Conservation (phyloP, 2,797 vertebrate species). For the Parotocinclus haroldoi region DNA sequence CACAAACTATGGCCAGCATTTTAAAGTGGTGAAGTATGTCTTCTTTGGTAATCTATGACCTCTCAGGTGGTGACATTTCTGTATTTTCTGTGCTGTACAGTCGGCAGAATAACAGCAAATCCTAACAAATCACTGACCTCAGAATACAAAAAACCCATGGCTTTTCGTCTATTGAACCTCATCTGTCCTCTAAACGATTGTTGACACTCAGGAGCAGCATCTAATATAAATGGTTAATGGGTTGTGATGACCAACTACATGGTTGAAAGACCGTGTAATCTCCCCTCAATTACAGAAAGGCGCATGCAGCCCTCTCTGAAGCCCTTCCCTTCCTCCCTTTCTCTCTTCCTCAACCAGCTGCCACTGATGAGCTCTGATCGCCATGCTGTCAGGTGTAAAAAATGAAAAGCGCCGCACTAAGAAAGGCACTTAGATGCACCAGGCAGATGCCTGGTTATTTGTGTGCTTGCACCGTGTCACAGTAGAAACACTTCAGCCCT, state of each 20-base stretch:
- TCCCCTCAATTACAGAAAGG: slow-evolving; percentile 92
- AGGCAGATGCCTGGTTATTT: slow-evolving; percentile 79
- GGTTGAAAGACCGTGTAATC: slow-evolving; percentile 92
- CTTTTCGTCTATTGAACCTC: slow-evolving; percentile 60
- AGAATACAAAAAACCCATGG: slow-evolving; percentile 21
- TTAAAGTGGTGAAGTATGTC: slow-evolving; percentile 5
- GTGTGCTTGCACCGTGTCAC: slow-evolving; percentile 51
- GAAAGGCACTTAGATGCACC: slow-evolving; percentile 76
- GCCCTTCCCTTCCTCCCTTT: slow-evolving; percentile 30
- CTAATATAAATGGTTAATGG: slow-evolving; percentile 91
- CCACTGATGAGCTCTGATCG: slow-evolving; percentile 79
- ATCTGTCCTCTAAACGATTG: slow-evolving; percentile 82
- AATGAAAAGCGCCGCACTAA: slow-evolving; percentile 80
- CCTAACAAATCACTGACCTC: slow-evolving; percentile 17
- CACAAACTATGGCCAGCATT: slow-evolving; percentile 21
- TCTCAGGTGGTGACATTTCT: not conserved
- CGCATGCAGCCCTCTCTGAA: slow-evolving; percentile 67
- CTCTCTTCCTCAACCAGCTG: slow-evolving; percentile 72
- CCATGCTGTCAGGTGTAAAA: slow-evolving; percentile 83
- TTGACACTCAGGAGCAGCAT: slow-evolving; percentile 90
- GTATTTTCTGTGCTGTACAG: not conserved
- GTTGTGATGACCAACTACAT: slow-evolving; percentile 90
- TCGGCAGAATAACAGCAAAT: slow-evolving; percentile 27
- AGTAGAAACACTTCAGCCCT: slow-evolving; percentile 43
- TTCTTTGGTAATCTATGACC: too few relatives aligned